These are phyloP conservation scores for Triplophysa bombifrons DNA, from an alignment of 2,797 vertebrate species.

Conservation along the genomic window DNA sequence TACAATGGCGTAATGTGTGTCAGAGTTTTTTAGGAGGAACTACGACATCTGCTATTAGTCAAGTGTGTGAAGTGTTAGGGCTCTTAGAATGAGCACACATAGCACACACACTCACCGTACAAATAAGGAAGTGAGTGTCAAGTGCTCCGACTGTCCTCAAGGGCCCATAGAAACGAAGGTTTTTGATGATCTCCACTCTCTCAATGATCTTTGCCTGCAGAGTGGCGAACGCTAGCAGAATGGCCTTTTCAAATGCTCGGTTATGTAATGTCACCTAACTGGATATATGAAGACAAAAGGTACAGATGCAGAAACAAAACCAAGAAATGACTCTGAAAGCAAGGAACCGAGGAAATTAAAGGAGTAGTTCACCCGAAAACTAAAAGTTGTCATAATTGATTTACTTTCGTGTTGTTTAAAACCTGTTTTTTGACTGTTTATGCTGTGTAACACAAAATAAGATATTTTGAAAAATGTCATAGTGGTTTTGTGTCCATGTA, in stretches of 20 bases:
- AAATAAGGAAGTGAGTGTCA: slow-evolving; percentile 7
- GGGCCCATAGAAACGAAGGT: slow-evolving; percentile 15
- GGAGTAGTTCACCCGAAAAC: no score
- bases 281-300: background rate
- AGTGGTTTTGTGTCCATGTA: no score
- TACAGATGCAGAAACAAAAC: background rate
- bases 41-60: slow-evolving; percentile 33
- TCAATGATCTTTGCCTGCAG: background rate
- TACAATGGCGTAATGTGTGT: slow-evolving; percentile 7
- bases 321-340: background rate
- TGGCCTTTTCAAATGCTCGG: background rate
- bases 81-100: slow-evolving; percentile 8
- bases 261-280: background rate
- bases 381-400: no score
- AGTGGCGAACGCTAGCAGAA: background rate
- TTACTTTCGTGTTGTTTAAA: no score
- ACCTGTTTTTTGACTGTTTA: no score
- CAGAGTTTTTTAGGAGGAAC: slow-evolving; percentile 6
- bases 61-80: slow-evolving; percentile 3
- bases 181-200: slow-evolving; percentile 35
- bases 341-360: background rate
- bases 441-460: no score
- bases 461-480: no score
- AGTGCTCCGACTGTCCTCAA: slow-evolving; percentile 2
- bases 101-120: background rate